Evolutionary conservation across 2,888 invertebrate genomes (phyloP), one percentile per base, ranked within the genome.

Genomic region (Ctena decussata): DNA sequence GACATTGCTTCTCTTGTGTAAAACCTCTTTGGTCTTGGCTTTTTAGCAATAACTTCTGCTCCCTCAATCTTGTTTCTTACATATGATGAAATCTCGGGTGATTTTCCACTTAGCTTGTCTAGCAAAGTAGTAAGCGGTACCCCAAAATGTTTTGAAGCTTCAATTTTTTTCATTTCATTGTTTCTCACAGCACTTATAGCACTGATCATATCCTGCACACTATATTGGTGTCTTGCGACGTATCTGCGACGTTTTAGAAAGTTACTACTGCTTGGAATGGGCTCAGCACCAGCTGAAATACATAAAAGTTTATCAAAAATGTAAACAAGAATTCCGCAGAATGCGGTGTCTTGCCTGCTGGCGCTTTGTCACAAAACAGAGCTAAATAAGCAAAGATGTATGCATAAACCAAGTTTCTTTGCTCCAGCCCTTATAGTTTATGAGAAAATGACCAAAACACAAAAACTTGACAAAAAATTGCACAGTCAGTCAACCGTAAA

Each of bases 1-100:
- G 35, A 35, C 65, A 65, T 65, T 65, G 65, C 32, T 24, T 65
- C 65, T 21, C 65, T 65, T 32, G 65, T 65, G 24, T 65, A 65
- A 35, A 27, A 35, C 35, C 65, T 65, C 65, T 35, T 65, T 1
- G 65, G 65, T 32, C 65, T 32, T 32, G 32, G 21, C 6, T 30
- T 27, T 24, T 21, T 46, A 15, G 3, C 3, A 46, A 46, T n/a
- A 15, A 21, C n/a, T 27, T 24, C 1, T 11, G 8, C 27, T 41
- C 8, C 15, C n/a, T 24, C 5, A 21, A 27, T 8, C 5, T 27
- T 27, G 11, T 5, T 57, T 57, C 57, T 57, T 57, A 24, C 27
- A 57, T 57, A 57, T 21, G 8, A 11, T 27, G 27, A 27, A 3
- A 18, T 27, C 27, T 57, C 57, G 5, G 57, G 57, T 27, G 65